Percentiles rank a stretch among this genome's conserved stretches.
Evolutionary conservation across 2,797 vertebrate genomes (phyloP).

Genomic region (Lagocephalus sceleratus): DNA sequence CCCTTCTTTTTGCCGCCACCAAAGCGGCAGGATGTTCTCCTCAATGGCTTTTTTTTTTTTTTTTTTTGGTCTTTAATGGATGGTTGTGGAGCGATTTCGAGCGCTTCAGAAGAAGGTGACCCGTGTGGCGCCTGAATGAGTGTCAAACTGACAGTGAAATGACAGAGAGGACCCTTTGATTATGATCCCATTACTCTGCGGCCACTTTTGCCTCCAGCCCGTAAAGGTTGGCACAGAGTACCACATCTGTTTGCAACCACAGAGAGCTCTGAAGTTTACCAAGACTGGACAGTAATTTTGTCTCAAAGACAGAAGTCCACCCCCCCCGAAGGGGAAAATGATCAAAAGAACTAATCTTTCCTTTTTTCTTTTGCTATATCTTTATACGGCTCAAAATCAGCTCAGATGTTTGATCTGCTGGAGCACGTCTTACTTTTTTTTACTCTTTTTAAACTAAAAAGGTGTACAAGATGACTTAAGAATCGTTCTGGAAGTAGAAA

Average conservation of each 20-base stretch:
- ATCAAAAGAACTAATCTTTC: not conserved
- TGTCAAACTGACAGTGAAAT: slow-evolving; percentile 44
- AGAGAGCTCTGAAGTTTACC: slow-evolving; percentile 41
- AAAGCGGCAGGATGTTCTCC: slow-evolving; percentile 51
- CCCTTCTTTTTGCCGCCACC: slow-evolving; percentile 34
- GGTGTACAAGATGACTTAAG: slow-evolving; percentile 15
- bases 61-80: slow-evolving; percentile 18
- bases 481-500: slow-evolving; percentile 15
- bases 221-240: slow-evolving; percentile 28
- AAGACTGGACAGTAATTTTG: slow-evolving; percentile 33
- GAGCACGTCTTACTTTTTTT: too few relatives aligned
- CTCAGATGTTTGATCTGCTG: too few relatives aligned
- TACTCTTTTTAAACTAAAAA: not conserved
- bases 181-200: slow-evolving; percentile 43
- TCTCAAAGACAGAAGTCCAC: slow-evolving; percentile 27
- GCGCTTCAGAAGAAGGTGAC: slow-evolving; percentile 34
- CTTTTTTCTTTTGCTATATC: not conserved
- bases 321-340: not conserved
- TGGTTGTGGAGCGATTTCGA: slow-evolving; percentile 47
- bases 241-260: slow-evolving; percentile 57
- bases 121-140: slow-evolving; percentile 22
- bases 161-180: slow-evolving; percentile 50
- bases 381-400: not conserved
- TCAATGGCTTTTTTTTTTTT: slow-evolving; percentile 31
- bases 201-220: slow-evolving; percentile 32